Percentiles rank a stretch among this genome's conserved stretches.
Conservation (phyloP, 2,113 vertebrate species). For the Lota lota region DNA sequence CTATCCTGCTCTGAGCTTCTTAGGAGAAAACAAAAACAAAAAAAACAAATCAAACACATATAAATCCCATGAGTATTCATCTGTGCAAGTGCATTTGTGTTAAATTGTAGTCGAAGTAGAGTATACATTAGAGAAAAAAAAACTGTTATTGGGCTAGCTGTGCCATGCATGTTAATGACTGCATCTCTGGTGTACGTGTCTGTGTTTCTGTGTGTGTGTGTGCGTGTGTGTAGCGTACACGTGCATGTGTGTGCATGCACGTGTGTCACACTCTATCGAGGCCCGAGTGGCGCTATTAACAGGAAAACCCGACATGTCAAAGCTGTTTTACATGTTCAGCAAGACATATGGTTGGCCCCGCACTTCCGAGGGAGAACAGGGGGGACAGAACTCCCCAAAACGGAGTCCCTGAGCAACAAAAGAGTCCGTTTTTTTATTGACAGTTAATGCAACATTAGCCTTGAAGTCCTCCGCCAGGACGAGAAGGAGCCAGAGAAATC, state of each 20-base stretch:
- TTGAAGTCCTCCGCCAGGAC: slow-evolving; percentile 14
- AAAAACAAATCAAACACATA: slow-evolving; percentile 28
- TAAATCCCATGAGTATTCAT: background rate
- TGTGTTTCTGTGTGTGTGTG: too few species aligned
- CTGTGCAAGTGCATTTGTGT: slow-evolving; percentile 13
- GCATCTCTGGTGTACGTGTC: background rate
- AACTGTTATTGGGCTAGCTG: too few species aligned
- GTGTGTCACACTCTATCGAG: background rate
- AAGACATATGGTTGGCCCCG: slow-evolving; percentile 37
- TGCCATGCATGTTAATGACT: background rate
- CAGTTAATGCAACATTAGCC: slow-evolving; percentile 55
- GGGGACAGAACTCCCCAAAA: slow-evolving; percentile 32
- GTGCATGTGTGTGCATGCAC: too few species aligned
- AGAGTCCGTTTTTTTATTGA: slow-evolving; percentile 51
- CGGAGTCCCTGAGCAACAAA: slow-evolving; percentile 41
- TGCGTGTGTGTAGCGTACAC: background rate
- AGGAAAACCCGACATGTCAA: too few species aligned
- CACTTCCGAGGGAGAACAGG: too few species aligned
- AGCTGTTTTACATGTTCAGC: background rate
- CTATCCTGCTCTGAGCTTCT: slow-evolving; percentile 4
- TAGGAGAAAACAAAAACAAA: slow-evolving; percentile 39
- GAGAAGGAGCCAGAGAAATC: slow-evolving; percentile 15
- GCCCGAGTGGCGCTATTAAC: too few species aligned
- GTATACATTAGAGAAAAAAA: too few species aligned
- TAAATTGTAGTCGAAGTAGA: too few species aligned